A percentile compares a stretch with the other conserved stretches of the same genome.
These are phyloP conservation scores for Scaptomyza montana DNA, from an alignment of 1,140 invertebrate species.

Conservation along the genomic window DNA sequence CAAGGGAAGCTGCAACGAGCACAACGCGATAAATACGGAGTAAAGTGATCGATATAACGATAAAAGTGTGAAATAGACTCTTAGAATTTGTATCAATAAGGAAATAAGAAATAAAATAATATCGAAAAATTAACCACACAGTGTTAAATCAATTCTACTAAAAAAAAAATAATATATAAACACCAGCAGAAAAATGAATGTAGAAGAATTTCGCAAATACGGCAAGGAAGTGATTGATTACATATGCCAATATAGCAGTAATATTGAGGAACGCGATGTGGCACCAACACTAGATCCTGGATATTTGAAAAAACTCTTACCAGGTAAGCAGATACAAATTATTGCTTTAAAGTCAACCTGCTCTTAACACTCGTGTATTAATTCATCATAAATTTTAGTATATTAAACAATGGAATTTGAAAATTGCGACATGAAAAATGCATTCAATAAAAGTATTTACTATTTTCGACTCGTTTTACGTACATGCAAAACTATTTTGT, in stretches of 20 bases:
- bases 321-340: slow-evolving; percentile 53
- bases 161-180: slow-evolving; percentile 11
- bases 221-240: slow-evolving; percentile 97
- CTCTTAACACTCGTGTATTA: slow-evolving; percentile 1
- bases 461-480: slow-evolving; percentile 18
- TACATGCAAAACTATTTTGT: slow-evolving; percentile 22
- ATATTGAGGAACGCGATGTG: slow-evolving; percentile 89
- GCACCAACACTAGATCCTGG: slow-evolving; percentile 94
- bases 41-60: slow-evolving; percentile 19
- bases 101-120: background rate
- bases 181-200: slow-evolving; percentile 87
- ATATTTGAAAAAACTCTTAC: slow-evolving; percentile 90
- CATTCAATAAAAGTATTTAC: slow-evolving; percentile 35
- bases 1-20: slow-evolving; percentile 68
- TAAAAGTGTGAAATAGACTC: slow-evolving; percentile 18
- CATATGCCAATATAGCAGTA: slow-evolving; percentile 94
- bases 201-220: slow-evolving; percentile 91
- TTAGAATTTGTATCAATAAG: slow-evolving; percentile 3
- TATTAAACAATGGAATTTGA: slow-evolving; percentile 17
- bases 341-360: background rate
- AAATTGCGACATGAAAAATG: slow-evolving; percentile 1
- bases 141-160: slow-evolving; percentile 12
- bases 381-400: slow-evolving; percentile 1
- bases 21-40: slow-evolving; percentile 45
- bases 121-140: slow-evolving; percentile 5